Percentiles rank a stretch among this genome's conserved stretches.
Conservation (phyloP, 1,140 invertebrate species). For the Trinorchestia longiramus region DNA sequence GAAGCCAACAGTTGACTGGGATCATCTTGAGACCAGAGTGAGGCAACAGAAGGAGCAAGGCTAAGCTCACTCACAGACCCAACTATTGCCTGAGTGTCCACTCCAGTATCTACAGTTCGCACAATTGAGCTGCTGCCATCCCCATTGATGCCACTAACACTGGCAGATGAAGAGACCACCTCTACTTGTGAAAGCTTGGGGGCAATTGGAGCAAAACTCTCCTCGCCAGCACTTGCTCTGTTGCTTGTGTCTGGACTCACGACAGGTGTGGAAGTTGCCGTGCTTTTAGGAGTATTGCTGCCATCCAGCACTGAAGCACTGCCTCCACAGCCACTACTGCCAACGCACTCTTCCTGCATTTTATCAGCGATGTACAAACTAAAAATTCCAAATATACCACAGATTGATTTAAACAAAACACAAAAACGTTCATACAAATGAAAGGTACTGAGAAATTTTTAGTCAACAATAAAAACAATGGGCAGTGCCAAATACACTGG, state of each 20-base stretch:
- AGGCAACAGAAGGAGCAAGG: conserved; percentile 7
- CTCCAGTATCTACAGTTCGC: conserved; percentile 1
- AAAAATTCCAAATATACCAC: not conserved
- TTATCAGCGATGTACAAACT: not conserved
- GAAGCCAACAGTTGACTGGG: conserved; percentile 21
- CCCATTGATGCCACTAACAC: conserved; percentile 19
- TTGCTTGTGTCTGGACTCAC: not conserved
- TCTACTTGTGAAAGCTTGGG: conserved; percentile 44
- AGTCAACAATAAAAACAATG: conserved; percentile 12
- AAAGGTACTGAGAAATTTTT: not conserved
- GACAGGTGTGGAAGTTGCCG: not conserved
- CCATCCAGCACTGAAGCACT: not conserved
- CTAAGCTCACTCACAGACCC: conserved; percentile 20
- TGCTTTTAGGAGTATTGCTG: not conserved
- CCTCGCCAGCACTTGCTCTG: conserved; percentile 33
- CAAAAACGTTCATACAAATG: not conserved
- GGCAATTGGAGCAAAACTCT: conserved; percentile 13
- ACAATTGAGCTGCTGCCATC: conserved; percentile 8
- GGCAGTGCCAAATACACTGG: conserved; percentile 40
- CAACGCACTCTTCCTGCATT: conserved; percentile 48
- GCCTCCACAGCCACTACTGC: not conserved
- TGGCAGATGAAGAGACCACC: conserved; percentile 4
- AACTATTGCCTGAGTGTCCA: not conserved
- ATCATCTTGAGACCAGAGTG: conserved; percentile 43
- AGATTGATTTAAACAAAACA: not conserved